A percentile compares a stretch with the other conserved stretches of the same genome.
These are phyloP conservation scores for Phalloptychus januarius DNA, from an alignment of 2,797 vertebrate genomes.

Conservation along the genomic window DNA sequence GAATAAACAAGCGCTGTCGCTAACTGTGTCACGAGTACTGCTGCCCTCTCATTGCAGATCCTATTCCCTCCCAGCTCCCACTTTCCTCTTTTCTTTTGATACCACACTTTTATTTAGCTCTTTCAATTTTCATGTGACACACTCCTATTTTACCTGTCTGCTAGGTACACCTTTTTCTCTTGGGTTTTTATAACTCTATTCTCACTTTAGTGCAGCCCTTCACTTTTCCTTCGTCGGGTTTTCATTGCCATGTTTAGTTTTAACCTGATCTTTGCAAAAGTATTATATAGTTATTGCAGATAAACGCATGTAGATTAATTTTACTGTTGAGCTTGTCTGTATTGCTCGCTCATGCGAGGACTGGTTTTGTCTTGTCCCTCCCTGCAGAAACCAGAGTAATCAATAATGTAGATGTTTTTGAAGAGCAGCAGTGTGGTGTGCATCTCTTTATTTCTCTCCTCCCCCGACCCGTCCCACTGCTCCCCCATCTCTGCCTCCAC, in stretches of 20 bases:
- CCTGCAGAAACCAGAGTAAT: slow-evolving; percentile 71
- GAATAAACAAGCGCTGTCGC: slow-evolving; percentile 75
- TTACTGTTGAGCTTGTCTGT: slow-evolving; percentile 7
- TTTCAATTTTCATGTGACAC: slow-evolving; percentile 38
- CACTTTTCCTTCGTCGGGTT: slow-evolving; percentile 10
- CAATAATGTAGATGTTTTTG: slow-evolving; percentile 84
- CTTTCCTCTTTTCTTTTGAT: slow-evolving; percentile 46
- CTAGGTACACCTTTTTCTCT: slow-evolving; percentile 36
- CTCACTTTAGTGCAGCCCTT: slow-evolving; percentile 12
- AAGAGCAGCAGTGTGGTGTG: slow-evolving; percentile 71
- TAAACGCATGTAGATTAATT: slow-evolving; percentile 15
- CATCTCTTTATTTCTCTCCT: slow-evolving; percentile 58
- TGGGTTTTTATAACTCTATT: slow-evolving; percentile 18
- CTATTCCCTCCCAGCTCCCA: slow-evolving; percentile 32
- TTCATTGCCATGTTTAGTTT: slow-evolving; percentile 14
- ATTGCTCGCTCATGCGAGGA: slow-evolving; percentile 34
- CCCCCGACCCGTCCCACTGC: slow-evolving; percentile 30
- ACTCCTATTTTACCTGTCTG: slow-evolving; percentile 33
- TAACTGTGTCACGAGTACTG: slow-evolving; percentile 77
- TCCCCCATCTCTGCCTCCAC: slow-evolving; percentile 56
- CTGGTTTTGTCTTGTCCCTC: slow-evolving; percentile 49
- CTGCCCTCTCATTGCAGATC: slow-evolving; percentile 58
- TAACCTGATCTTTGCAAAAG: slow-evolving; percentile 7
- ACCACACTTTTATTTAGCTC: slow-evolving; percentile 54
- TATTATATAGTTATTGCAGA: slow-evolving; percentile 20